These are phyloP conservation scores for Acyrthosiphon pisum DNA, from an alignment of 1,140 invertebrate species.

Conservation along the genomic window DNA sequence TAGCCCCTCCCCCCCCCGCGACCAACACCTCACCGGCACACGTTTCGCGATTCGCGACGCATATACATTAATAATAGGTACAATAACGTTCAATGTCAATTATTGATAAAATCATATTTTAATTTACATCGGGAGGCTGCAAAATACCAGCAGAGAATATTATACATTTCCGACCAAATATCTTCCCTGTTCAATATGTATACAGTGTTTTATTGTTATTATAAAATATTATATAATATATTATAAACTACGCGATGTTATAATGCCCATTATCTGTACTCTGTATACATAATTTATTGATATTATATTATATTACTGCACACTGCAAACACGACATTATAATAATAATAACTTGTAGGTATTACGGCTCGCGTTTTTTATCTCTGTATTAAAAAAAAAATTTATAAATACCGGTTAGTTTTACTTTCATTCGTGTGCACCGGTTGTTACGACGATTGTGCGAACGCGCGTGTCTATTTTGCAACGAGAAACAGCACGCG, in stretches of 20 bases:
- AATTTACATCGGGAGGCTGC: not conserved
- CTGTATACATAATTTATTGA: not conserved
- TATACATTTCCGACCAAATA: not conserved
- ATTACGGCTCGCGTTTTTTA: not conserved
- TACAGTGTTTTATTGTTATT: not conserved
- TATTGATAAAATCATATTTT: not conserved
- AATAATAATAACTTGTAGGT: not conserved
- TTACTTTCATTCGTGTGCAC: not conserved
- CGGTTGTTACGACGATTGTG: not conserved
- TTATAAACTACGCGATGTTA: not conserved
- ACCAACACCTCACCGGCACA: too few species aligned
- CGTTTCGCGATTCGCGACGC: not conserved
- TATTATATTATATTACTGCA: not conserved
- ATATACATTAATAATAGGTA: not conserved
- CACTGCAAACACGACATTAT: not conserved
- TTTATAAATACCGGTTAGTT: not conserved
- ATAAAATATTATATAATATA: not conserved
- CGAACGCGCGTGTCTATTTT: not conserved
- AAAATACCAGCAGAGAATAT: not conserved
- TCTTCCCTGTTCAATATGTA: not conserved
- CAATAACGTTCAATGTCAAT: not conserved
- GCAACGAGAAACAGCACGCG: too few species aligned
- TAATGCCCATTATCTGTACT: not conserved
- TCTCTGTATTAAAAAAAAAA: not conserved
- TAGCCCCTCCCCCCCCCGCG: too few species aligned